Conservation (phyloP, 2,888 invertebrate genomes). For the Thumatha senex region DNA sequence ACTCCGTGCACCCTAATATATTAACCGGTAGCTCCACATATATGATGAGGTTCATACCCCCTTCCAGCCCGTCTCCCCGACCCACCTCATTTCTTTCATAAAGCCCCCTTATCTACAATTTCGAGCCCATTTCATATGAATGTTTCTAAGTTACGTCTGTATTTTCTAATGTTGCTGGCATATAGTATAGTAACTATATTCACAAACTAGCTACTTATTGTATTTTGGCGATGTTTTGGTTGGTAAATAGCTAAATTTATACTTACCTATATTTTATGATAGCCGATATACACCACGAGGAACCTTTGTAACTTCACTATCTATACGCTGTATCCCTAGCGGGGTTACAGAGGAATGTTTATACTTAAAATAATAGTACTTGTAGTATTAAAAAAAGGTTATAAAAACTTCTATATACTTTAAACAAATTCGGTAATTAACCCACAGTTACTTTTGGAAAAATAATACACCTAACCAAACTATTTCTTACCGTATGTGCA, state of each 20-base stretch:
- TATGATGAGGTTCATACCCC: conserved; percentile 16
- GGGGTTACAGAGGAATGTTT: too few species aligned
- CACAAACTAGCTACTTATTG: background rate
- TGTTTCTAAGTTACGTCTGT: conserved; percentile 61
- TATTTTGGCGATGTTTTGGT: background rate
- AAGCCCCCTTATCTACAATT: conserved; percentile 75
- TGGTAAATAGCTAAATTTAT: too few species aligned
- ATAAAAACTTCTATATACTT: background rate
- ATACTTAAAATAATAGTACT: background rate
- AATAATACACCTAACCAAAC: too few species aligned
- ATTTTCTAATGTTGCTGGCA: conserved; percentile 39
- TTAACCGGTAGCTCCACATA: conserved; percentile 10
- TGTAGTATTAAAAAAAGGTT: background rate
- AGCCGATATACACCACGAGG: too few species aligned
- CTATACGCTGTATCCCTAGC: too few species aligned
- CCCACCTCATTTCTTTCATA: conserved; percentile 63
- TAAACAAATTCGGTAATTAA: background rate
- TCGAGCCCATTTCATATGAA: conserved; percentile 79
- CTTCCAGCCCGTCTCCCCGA: conserved; percentile 14
- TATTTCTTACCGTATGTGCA: background rate
- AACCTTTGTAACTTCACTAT: too few species aligned
- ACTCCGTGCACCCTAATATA: conserved; percentile 25
- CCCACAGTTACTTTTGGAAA: too few species aligned
- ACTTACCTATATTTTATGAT: too few species aligned
- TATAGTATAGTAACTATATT: background rate